Percentiles rank a stretch among this genome's conserved stretches.
Evolutionary conservation across 2,113 vertebrate species (phyloP).

Genomic region (human): GRCh38 chr9:99220001-99220500

Average conservation of each 20-base stretch:
- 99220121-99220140: background rate
- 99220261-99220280: background rate
- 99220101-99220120: background rate
- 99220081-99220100: background rate
- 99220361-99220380: background rate
- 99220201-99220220: background rate
- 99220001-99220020: background rate
- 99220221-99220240: background rate
- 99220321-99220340: background rate
- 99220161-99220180: conserved; percentile 6
- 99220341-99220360: background rate
- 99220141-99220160: background rate
- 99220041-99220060: background rate
- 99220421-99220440: too few relatives aligned
- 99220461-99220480: too few relatives aligned
- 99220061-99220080: background rate
- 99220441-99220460: too few relatives aligned
- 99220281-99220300: background rate
- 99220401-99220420: too few relatives aligned
- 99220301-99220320: background rate
- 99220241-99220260: background rate
- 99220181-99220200: background rate
- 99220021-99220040: background rate
- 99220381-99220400: background rate
- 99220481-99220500: too few relatives aligned